Evolutionary conservation across 2,113 vertebrate species (phyloP).

Genomic region (Desmodus rotundus): DNA sequence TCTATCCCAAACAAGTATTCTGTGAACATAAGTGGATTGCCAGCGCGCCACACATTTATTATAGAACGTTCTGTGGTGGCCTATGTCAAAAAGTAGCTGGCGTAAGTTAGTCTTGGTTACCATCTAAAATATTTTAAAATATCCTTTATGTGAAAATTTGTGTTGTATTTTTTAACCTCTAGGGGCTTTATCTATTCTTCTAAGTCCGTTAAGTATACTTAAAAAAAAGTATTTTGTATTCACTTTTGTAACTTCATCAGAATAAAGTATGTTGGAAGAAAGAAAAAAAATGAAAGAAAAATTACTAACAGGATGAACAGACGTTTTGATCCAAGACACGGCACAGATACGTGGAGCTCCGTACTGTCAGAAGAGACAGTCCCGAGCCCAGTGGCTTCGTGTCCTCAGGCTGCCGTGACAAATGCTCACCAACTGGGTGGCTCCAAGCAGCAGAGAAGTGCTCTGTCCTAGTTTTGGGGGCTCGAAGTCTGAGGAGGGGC

Average conservation of each 20-base stretch:
- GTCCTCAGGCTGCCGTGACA: background rate
- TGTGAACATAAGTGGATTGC: conserved; percentile 26
- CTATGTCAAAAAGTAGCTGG: conserved; percentile 23
- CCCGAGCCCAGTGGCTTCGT: background rate
- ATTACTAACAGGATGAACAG: background rate
- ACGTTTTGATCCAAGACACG: background rate
- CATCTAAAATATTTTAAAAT: conserved; percentile 57
- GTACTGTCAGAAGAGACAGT: background rate
- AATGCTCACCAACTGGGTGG: background rate
- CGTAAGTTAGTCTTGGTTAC: conserved; percentile 53
- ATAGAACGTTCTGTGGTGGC: conserved; percentile 12
- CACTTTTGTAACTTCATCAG: conserved; percentile 71
- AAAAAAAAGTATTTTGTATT: conserved; percentile 66
- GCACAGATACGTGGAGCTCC: background rate
- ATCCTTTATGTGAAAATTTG: conserved; percentile 60
- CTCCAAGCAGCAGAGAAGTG: background rate
- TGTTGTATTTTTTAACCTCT: conserved; percentile 67
- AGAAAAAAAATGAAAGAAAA: background rate
- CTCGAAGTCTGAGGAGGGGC: background rate
- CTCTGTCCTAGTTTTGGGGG: background rate
- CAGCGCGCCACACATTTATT: background rate
- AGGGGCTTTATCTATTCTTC: conserved; percentile 71
- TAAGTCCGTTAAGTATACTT: conserved; percentile 71
- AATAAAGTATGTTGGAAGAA: conserved; percentile 72
- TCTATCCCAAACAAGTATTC: conserved; percentile 32